Base-by-base conservation (phyloP, 2,797 vertebrate genomes). In the Labeo calbasu region DNA sequence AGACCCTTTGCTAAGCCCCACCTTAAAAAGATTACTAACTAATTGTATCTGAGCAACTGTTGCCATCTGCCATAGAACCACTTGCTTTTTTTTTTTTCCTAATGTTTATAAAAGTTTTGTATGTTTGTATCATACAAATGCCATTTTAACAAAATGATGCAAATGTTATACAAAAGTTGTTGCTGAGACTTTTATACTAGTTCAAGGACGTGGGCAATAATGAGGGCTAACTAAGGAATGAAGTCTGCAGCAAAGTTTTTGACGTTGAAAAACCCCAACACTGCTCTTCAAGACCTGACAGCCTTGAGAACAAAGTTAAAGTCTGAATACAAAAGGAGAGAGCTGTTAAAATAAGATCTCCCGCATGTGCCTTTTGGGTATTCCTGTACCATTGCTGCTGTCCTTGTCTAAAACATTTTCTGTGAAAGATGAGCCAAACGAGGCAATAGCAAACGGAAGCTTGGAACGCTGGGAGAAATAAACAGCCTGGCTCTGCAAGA, bases 341-440 rank as follows among this genome's bases (percentile, higher is more conserved):
- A 32, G 71, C 11, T 43, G 81, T 28, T 68, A 43, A 59, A 80
- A 77, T 69, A 84, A 21, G 10, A 59, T 23, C 51, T 61, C 57
- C 55, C 57, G 77, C 21, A 21, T 66, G 43, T 76, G 72, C 36
- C 57, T 65, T 75, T 57, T 50, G 46, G 65, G 40, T 86, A 23
- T 76, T 68, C 51, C 32, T 53, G 61, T 75, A 13, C 70, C 40
- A 69, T 55, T 53, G 28, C 40, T 32, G 63, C 40, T 77, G 81
- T 86, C 82, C 81, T 84, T 43, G 36, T 25, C 69, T 55, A 55
- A 86, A 75, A 46, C 78, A 59, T 75, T 84, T 46, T 65, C 32
- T 48, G 63, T 46, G 59, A 51, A 83, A 66, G 76, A 72, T 68
- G 63, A 53, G 51, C 21, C 71, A 69, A 83, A 32, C 11, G 32